phyloP scores from a whole-genome alignment of 1,140 invertebrate species.

The Bombus turneri region DNA sequence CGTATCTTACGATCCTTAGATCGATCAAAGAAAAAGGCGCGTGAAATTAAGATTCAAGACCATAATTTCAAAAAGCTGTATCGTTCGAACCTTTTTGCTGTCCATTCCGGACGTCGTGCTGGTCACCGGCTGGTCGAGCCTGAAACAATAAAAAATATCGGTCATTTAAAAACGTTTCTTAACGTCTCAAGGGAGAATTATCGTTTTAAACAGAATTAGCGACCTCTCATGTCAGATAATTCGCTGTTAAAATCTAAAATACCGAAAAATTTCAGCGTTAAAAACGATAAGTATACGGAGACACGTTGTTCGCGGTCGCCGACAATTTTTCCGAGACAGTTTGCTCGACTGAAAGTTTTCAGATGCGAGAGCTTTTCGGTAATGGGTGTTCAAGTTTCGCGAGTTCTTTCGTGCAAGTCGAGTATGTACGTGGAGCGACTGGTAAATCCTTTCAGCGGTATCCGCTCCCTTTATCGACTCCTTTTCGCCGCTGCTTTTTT shows the following conservation, averaged over 20 bases:
- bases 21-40: too few relatives aligned
- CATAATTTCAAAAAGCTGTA: not conserved
- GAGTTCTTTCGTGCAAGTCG: not conserved
- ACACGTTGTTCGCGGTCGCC: too few relatives aligned
- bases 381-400: not conserved
- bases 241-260: too few relatives aligned
- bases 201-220: not conserved
- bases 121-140: constrained; percentile 87
- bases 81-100: constrained; percentile 84
- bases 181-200: not conserved
- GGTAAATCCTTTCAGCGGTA: not conserved
- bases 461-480: constrained; percentile 14
- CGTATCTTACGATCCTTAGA: too few relatives aligned
- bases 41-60: too few relatives aligned
- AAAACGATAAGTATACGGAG: too few relatives aligned
- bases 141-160: constrained; percentile 78
- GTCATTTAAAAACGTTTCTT: not conserved
- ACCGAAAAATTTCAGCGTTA: too few relatives aligned
- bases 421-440: not conserved
- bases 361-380: not conserved
- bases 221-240: rapidly evolving
- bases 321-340: not conserved
- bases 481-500: not conserved
- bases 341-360: not conserved
- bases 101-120: constrained; percentile 86